Base-by-base conservation (phyloP, 2,113 vertebrate species). In the Perca flavescens region DNA sequence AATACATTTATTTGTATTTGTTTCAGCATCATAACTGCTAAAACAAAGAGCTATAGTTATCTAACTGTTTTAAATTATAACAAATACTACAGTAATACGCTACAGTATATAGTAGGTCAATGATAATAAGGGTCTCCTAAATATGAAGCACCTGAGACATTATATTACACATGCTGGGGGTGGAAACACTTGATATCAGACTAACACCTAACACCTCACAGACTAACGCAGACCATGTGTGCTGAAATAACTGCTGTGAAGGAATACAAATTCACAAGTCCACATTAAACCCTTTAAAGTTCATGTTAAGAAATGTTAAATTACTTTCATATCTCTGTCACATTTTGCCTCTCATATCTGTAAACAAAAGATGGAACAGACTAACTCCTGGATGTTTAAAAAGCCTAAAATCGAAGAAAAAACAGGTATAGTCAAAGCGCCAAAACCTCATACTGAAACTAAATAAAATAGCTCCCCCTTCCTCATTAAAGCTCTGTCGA, bases 401-500 rank as follows among this genome's bases (percentile, higher is more conserved):
- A 25, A 28, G 10, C 34, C 34, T 54, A 0, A 43, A 68, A 34
- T 58, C 67, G 12, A 22, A 19, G 22, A 43, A 22, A 34, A 25
- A 47, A 52, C 72, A 68, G 22, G 22, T 53, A 46, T 7, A 1
- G n/a, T 16, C 31, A 5, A 0, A 11, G 56, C 54, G 12, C 11
- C 80, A n/a, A 65, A 73, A 21, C 66, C 52, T 50, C 40, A 57
- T n/a, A 13, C 0, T 2, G 28, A 77, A 72, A 72, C 5, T 31
- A 2, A 43, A 31, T 1, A 1, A 76, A 75, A 36, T 3, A 0
- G 1, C 40, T 57, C n/a, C 0, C 0, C 2, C n/a, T 4, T 12
- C n/a, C 25, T 61, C 10, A 54, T 0, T 5, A 9, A 31, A n/a
- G 0, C 12, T 61, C 34, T 0, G 1, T 31, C 17, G 1, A 53